phyloP scores from a whole-genome alignment of 2,888 invertebrate genomes.

The Calameuta idolon region DNA sequence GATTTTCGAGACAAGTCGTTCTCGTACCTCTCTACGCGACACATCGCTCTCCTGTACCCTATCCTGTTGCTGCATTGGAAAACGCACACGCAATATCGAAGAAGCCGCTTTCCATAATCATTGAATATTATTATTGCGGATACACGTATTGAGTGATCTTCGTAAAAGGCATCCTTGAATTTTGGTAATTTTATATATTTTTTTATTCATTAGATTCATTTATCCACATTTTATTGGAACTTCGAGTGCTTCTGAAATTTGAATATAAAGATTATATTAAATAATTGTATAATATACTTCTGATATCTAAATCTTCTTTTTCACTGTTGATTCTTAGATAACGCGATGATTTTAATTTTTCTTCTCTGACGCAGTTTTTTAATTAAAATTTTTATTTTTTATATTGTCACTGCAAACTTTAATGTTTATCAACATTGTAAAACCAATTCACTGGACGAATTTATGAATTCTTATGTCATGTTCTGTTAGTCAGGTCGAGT shows the following conservation, averaged over 20 bases:
- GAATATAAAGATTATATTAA: neutral
- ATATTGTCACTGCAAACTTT: neutral
- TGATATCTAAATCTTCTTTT: neutral
- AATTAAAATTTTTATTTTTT: neutral
- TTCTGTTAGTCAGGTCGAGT: neutral
- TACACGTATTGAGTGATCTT: neutral
- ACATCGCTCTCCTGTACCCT: conserved; percentile 31
- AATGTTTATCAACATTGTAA: neutral
- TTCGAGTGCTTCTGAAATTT: neutral
- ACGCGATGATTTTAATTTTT: neutral
- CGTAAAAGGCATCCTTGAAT: neutral
- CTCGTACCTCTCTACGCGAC: conserved; percentile 46
- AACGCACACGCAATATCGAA: neutral
- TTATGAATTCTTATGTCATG: neutral
- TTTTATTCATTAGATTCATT: neutral
- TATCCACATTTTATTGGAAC: neutral
- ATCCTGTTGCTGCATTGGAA: conserved; percentile 30
- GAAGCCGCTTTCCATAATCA: neutral
- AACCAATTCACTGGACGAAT: neutral
- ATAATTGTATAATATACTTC: neutral
- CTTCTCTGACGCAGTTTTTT: neutral
- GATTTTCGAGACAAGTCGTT: conserved; percentile 42
- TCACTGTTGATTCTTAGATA: neutral
- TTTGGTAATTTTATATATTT: conserved; percentile 4
- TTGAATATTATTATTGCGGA: conserved; percentile 2